These are phyloP conservation scores for Scaptomyza montana DNA, from an alignment of 1,140 invertebrate genomes.

Conservation along the genomic window DNA sequence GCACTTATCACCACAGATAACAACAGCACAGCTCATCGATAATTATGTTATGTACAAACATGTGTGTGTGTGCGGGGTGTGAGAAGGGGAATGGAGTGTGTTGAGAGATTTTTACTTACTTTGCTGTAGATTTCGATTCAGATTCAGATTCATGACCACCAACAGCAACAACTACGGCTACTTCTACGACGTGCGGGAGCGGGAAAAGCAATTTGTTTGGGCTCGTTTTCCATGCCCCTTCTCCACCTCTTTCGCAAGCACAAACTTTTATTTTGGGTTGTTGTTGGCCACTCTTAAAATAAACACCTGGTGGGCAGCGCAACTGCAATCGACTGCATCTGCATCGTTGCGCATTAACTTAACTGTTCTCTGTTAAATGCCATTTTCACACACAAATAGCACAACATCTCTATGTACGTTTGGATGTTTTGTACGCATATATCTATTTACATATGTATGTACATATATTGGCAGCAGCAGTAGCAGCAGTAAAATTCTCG, in stretches of 20 bases:
- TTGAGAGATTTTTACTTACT: conserved; percentile 35
- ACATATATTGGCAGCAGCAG: conserved; percentile 20
- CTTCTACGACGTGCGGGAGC: conserved; percentile 45
- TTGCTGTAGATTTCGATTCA: conserved; percentile 48
- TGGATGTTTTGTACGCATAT: conserved; percentile 22
- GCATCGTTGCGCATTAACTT: conserved; percentile 50
- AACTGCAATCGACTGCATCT: conserved; percentile 43
- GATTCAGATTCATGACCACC: conserved; percentile 52
- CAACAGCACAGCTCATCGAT: conserved; percentile 35
- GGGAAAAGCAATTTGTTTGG: conserved; percentile 53
- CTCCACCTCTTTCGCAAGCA: background rate
- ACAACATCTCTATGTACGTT: conserved; percentile 13
- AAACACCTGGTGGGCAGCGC: conserved; percentile 41
- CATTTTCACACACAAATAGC: conserved; percentile 34
- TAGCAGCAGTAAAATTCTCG: conserved; percentile 49
- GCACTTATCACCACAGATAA: conserved; percentile 57
- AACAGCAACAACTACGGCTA: conserved; percentile 37
- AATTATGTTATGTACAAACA: conserved; percentile 43
- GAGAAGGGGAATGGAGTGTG: background rate
- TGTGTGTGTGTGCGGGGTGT: background rate
- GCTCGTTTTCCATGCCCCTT: conserved; percentile 69
- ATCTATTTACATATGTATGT: conserved; percentile 35
- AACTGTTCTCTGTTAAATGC: conserved; percentile 44
- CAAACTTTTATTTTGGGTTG: conserved; percentile 35
- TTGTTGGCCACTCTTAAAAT: conserved; percentile 51